phyloP scores from a whole-genome alignment of 2,113 vertebrate species.

The Grallaria varia region DNA sequence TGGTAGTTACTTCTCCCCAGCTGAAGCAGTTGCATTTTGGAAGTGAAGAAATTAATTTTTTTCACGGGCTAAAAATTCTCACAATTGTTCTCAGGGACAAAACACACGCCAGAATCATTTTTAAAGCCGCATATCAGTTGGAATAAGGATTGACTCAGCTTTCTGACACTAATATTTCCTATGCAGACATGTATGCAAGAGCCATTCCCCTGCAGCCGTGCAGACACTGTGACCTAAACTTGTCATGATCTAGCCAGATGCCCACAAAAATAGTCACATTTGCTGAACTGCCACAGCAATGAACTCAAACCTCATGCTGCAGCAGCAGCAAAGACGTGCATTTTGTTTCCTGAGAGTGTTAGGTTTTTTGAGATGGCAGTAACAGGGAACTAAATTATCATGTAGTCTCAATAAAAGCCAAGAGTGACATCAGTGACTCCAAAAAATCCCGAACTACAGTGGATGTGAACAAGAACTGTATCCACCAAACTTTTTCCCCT shows the following conservation, averaged over 20 bases:
- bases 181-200: background rate
- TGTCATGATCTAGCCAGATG: background rate
- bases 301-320: background rate
- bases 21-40: background rate
- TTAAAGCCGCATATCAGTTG: background rate
- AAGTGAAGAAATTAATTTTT: background rate
- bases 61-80: background rate
- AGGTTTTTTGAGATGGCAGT: background rate
- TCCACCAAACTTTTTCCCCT: background rate
- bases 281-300: background rate
- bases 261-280: background rate
- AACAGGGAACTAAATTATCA: background rate
- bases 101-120: background rate
- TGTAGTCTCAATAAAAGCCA: background rate
- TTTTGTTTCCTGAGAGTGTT: background rate
- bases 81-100: background rate
- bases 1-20: background rate
- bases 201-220: background rate
- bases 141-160: background rate
- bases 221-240: background rate
- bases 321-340: rapidly evolving
- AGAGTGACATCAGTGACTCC: background rate
- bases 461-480: background rate
- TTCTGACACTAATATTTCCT: background rate
- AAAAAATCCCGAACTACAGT: background rate